Conservation (phyloP, 2,797 vertebrate species). For the Platalea minor region DNA sequence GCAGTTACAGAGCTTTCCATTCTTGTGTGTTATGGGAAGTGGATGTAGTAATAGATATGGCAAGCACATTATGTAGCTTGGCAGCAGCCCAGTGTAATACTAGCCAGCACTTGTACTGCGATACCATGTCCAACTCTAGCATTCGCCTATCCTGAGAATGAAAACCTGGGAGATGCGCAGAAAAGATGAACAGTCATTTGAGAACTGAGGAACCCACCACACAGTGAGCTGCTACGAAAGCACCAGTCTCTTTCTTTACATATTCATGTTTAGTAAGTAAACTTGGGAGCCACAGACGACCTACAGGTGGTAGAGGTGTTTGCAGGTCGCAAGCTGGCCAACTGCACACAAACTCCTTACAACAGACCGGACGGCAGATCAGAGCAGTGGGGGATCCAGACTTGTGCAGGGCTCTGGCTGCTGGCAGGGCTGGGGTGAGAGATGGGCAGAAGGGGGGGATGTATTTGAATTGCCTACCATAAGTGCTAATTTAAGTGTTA, state of each 20-base stretch:
- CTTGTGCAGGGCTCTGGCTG: background rate
- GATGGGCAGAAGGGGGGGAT: background rate
- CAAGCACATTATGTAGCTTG: background rate
- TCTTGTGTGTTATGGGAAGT: background rate
- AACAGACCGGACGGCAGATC: background rate
- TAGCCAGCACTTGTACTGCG: background rate
- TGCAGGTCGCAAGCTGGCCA: background rate
- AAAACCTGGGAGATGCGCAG: background rate
- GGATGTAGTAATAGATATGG: background rate
- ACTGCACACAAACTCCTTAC: no score
- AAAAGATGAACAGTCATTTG: background rate
- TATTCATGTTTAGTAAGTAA: background rate
- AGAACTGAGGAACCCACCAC: background rate
- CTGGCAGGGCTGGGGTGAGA: background rate
- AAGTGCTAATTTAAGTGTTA: background rate
- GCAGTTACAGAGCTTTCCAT: background rate
- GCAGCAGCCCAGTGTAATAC: background rate
- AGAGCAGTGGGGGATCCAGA: rapidly evolving
- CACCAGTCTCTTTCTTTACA: background rate
- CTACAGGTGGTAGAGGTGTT: background rate
- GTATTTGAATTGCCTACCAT: background rate
- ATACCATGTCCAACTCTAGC: background rate
- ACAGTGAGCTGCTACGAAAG: background rate
- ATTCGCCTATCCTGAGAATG: background rate
- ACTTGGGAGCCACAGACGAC: rapidly evolving